Evolutionary conservation across 2,113 vertebrate species (phyloP), one percentile per base, ranked within the genome.

Genomic region (Lepus timidus): DNA sequence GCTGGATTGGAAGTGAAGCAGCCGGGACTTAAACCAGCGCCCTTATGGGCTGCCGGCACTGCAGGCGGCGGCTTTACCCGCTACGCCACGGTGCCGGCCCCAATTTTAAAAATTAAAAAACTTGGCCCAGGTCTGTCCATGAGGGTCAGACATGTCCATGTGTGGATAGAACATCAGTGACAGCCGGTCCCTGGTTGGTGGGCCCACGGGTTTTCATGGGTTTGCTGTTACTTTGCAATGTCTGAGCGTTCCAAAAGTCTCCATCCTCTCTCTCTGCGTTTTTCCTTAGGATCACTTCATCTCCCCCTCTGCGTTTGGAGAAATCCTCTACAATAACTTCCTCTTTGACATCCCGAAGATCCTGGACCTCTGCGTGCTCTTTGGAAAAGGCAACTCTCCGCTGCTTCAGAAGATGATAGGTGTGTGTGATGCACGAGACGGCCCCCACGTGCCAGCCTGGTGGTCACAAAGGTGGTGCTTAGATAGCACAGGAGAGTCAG

Each of bases 321-420:
- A 99, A 96, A 99, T 99, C 71, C 98, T 99, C 96, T 99, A 99
- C 90, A 98, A 99, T 61, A 99, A 99, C 98, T 99, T 99, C 98
- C 98, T 99, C 20, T 99, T 99, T 0, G 99, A 99, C 98, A 99
- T 99, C 98, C 99, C 99, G 3, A 99, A 99, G 98, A 99, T 99
- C 84, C 92, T 99, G 98, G 99, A 99, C 97, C 98, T 99, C 68
- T 99, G 99, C 75, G 99, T 99, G 92, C 98, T 99, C 27, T 99
- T 99, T 95, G 99, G 99, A 58, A 99, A 99, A 97, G 99, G 99
- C 96, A 99, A 99, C 93, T 88, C 98, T 8, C 97, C 98, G 20
- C 98, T 99, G 90, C 99, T 99, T 73, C 99, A 99, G 95, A 99
- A 99, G 98, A 99, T 99, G 99, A 99, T 99, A 13, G 99, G 99